These are phyloP conservation scores for Erebia epiphron DNA, from an alignment of 2,888 invertebrate species.

Conservation along the genomic window DNA sequence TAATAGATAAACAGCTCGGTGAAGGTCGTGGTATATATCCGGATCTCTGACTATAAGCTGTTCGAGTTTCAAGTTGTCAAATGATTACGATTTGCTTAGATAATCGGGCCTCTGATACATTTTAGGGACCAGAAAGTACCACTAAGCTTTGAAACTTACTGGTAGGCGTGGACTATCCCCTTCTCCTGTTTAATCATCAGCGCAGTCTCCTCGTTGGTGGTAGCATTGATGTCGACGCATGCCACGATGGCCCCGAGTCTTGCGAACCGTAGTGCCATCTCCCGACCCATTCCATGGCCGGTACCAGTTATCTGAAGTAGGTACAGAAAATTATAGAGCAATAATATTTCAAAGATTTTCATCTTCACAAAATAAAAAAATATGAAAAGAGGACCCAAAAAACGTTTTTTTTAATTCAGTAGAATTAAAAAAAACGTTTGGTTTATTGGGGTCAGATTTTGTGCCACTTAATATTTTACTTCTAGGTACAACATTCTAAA, in stretches of 20 bases:
- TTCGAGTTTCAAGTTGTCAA: too few species aligned
- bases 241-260: constrained; percentile 87
- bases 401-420: too few species aligned
- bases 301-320: constrained; percentile 91
- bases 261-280: constrained; percentile 88
- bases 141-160: constrained; percentile 51
- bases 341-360: not conserved
- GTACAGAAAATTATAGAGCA: not conserved
- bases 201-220: constrained; percentile 86
- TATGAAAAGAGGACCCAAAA: too few species aligned
- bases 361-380: too few species aligned
- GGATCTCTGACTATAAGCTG: too few species aligned
- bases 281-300: constrained; percentile 93
- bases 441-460: too few species aligned
- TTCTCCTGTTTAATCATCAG: constrained; percentile 73
- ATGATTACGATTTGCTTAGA: too few species aligned
- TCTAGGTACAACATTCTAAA: constrained; percentile 28
- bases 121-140: not conserved
- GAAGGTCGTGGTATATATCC: too few species aligned
- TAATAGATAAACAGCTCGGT: too few species aligned
- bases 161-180: constrained; percentile 67
- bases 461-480: too few species aligned
- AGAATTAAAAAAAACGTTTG: too few species aligned
- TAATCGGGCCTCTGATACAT: not conserved
- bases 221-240: constrained; percentile 88